Conservation (phyloP, 1,140 invertebrate species). For the Pectinophora gossypiella region DNA sequence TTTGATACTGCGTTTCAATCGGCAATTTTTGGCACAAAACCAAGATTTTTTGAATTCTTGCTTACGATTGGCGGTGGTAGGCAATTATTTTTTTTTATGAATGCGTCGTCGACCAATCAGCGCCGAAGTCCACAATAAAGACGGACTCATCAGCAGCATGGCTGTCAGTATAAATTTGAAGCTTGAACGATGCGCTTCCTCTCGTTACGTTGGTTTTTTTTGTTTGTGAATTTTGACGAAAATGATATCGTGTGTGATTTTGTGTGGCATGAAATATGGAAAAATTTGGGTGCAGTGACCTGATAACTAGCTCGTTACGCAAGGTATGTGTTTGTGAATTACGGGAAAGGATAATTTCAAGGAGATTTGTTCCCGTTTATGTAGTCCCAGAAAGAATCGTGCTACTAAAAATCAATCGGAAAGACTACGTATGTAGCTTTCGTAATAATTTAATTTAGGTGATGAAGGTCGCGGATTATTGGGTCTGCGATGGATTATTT, state of each 20-base stretch:
- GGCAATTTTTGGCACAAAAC: constrained; percentile 31
- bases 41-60: constrained; percentile 44
- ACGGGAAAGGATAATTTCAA: constrained; percentile 10
- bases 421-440: constrained; percentile 38
- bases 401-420: constrained; percentile 38
- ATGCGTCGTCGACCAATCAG: constrained; percentile 76
- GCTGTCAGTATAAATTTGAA: constrained; percentile 93
- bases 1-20: constrained; percentile 24
- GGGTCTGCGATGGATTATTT: too few species aligned
- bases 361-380: constrained; percentile 1
- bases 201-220: constrained; percentile 76
- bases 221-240: constrained; percentile 70
- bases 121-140: constrained; percentile 81
- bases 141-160: constrained; percentile 87
- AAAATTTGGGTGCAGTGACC: constrained; percentile 63
- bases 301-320: constrained; percentile 56
- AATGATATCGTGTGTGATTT: constrained; percentile 68
- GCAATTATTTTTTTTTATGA: constrained; percentile 51
- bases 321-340: constrained; percentile 38
- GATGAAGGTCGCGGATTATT: constrained; percentile 33
- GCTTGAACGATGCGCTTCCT: constrained; percentile 87
- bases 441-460: constrained; percentile 35
- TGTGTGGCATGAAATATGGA: constrained; percentile 65
- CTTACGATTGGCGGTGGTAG: constrained; percentile 48
- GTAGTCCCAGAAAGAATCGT: constrained; percentile 17